These are phyloP conservation scores for Apeira syringaria DNA, from an alignment of 2,888 invertebrate species.

Conservation along the genomic window DNA sequence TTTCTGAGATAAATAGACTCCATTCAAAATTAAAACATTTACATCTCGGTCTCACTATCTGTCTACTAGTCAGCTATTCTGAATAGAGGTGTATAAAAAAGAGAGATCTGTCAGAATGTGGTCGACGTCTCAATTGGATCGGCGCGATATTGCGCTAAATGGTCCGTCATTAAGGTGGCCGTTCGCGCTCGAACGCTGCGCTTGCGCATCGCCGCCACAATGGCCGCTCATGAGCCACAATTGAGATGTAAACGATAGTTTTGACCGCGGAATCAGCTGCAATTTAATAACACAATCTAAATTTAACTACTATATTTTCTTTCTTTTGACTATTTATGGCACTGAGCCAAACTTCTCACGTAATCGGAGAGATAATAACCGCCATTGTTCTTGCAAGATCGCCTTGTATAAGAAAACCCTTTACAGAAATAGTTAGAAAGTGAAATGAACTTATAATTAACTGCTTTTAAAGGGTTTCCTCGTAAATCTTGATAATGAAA, in stretches of 20 bases:
- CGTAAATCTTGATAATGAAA: slow-evolving; percentile 76
- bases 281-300: slow-evolving; percentile 20
- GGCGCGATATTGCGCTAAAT: slow-evolving; percentile 57
- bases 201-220: slow-evolving; percentile 49
- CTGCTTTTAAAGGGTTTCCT: slow-evolving; percentile 72
- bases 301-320: slow-evolving; percentile 9
- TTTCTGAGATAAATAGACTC: slow-evolving; percentile 10
- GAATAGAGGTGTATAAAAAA: slow-evolving; percentile 49
- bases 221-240: slow-evolving; percentile 52
- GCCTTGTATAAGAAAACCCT: slow-evolving; percentile 32
- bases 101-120: slow-evolving; percentile 49
- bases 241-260: slow-evolving; percentile 51
- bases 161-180: slow-evolving; percentile 60
- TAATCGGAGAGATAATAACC: slow-evolving; percentile 3
- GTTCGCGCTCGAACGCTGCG: slow-evolving; percentile 37
- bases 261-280: slow-evolving; percentile 26
- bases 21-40: slow-evolving; percentile 13
- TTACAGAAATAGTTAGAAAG: slow-evolving; percentile 60
- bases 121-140: slow-evolving; percentile 60
- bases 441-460: slow-evolving; percentile 69
- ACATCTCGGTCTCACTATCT: slow-evolving; percentile 13
- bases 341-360: not conserved
- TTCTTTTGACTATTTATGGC: slow-evolving; percentile 7
- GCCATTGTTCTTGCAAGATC: slow-evolving; percentile 9
- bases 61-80: slow-evolving; percentile 43